A percentile compares a stretch with the other conserved stretches of the same genome.
Conservation (phyloP, 2,888 invertebrate genomes). For the Tinea pellionella region DNA sequence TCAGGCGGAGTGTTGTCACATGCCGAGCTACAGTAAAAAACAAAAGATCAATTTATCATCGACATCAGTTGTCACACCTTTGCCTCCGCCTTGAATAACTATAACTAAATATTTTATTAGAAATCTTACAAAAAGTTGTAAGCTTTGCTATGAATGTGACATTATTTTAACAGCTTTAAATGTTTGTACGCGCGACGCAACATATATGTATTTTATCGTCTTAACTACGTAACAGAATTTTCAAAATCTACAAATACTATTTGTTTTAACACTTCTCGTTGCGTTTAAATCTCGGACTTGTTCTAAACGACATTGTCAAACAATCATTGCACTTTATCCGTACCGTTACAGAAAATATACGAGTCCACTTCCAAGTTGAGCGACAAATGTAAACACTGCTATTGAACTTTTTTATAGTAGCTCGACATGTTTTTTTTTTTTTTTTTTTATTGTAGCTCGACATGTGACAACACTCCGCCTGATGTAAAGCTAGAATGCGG, state of each 20-base stretch:
- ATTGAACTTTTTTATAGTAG: too few species aligned
- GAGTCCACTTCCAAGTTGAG: neutral
- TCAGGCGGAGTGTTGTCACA: too few species aligned
- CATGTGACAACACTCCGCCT: too few species aligned
- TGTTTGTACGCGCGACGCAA: neutral
- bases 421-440: too few species aligned
- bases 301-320: constrained; percentile 28
- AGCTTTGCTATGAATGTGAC: neutral
- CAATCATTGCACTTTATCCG: constrained; percentile 44
- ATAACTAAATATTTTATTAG: too few species aligned
- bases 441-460: too few species aligned
- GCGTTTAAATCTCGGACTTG: constrained; percentile 1
- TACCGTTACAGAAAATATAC: constrained; percentile 39
- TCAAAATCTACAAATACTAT: constrained; percentile 5
- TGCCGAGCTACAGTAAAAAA: too few species aligned
- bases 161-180: neutral
- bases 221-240: constrained; percentile 5
- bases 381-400: neutral
- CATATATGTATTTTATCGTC: neutral
- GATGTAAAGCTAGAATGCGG: too few species aligned
- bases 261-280: constrained; percentile 8
- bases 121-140: neutral
- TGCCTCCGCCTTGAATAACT: too few species aligned
- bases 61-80: too few species aligned
- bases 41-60: too few species aligned